Base-by-base conservation (phyloP, 1,140 invertebrate species). In the Microplitis mediator region DNA sequence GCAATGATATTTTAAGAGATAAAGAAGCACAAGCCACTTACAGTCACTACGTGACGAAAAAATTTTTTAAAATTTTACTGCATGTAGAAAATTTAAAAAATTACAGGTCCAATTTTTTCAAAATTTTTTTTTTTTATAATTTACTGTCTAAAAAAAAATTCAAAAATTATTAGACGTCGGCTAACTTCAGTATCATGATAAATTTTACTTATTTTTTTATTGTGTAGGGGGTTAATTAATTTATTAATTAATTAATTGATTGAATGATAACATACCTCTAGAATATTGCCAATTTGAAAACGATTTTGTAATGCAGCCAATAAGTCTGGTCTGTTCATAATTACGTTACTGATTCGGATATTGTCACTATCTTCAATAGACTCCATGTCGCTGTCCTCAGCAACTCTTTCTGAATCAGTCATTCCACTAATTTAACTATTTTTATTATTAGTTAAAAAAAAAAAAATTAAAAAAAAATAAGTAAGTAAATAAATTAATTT, bases 281-380 rank as follows among this genome's bases (percentile, higher is more conserved):
- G 64, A 64, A 79, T 69, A 56, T 77, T 69, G 76, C 76, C 75
- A 61, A 45, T 36, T 23, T 60, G 64, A 9, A 83, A 72, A 66
- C 75, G 76, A 74, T 75, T 75, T 76, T 79, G 83, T 31, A 83
- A 72, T 67, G 75, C 71, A 74, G 75, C 75, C 62, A 84, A 66
- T 16, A 82, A 9, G 3, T 79, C 77, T 51, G 71, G 35, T 5
- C 16, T 35, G 58, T 62, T 67, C 34, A 66, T 66, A 35, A 72
- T 36, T 4, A 51, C 32, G 45, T 66, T 66, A 36, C 16, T 35
- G 4, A 23, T 4, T 8, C 36, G 5, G 11, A 23, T 39, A n/a
- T 81, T 79, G 52, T 82, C 83, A 69, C 83, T 81, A 31, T 83
- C 82, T 74, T 81, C 81, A 8, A 82, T 70, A 35, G 81, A 82